phyloP scores from a whole-genome alignment of 2,888 invertebrate genomes.

The Dorcus hopei region DNA sequence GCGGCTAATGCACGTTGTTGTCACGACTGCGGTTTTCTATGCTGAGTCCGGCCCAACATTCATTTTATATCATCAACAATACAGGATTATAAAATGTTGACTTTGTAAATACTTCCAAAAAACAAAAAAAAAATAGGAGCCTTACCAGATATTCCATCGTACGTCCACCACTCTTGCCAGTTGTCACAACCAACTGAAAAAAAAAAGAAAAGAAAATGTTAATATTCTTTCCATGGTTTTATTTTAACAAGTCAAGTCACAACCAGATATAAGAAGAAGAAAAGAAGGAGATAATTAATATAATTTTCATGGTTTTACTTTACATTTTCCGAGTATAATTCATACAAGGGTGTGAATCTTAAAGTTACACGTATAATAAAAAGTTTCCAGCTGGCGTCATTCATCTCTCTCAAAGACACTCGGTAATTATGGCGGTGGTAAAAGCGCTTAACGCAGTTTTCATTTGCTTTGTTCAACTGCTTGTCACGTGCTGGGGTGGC shows the following conservation, averaged over 20 bases:
- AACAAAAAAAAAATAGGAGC: slow-evolving; percentile 5
- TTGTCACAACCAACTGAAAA: slow-evolving; percentile 70
- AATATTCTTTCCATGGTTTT: too few relatives aligned
- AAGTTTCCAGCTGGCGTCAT: slow-evolving; percentile 23
- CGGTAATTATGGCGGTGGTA: slow-evolving; percentile 24
- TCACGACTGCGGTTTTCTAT: background rate
- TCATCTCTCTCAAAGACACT: slow-evolving; percentile 29
- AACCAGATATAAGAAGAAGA: too few relatives aligned
- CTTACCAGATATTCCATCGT: slow-evolving; percentile 80
- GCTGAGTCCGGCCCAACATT: too few relatives aligned
- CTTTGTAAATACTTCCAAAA: background rate
- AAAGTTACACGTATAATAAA: slow-evolving; percentile 27
- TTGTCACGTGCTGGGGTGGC: background rate
- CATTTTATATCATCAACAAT: too few relatives aligned
- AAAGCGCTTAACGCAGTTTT: slow-evolving; percentile 13
- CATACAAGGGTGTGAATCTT: background rate
- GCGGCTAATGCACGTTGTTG: slow-evolving; percentile 19
- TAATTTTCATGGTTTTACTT: background rate
- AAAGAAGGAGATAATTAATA: background rate
- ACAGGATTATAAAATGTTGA: background rate
- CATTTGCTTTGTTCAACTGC: slow-evolving; percentile 15
- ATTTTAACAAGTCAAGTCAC: too few relatives aligned
- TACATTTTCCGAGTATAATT: background rate
- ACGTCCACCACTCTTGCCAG: slow-evolving; percentile 88
- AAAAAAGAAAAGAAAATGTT: slow-evolving; percentile 44